Evolutionary conservation across 2,113 vertebrate species (phyloP).

Genomic region (Muntiacus reevesi): DNA sequence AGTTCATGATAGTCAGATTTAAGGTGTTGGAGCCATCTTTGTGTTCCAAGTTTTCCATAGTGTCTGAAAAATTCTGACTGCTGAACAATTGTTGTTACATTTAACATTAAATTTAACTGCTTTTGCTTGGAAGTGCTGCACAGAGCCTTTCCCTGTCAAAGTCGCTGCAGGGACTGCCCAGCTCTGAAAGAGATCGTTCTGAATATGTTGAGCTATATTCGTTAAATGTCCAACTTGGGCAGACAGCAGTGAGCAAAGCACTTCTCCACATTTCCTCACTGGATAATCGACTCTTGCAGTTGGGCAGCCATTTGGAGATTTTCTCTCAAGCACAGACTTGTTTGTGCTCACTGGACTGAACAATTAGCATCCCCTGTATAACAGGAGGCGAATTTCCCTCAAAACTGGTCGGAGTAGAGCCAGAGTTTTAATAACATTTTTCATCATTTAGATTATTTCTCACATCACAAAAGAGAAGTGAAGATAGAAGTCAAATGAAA

Average conservation of each 20-base stretch:
- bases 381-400: background rate
- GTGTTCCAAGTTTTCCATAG: background rate
- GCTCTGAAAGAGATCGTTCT: background rate
- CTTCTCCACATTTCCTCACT: background rate
- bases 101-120: background rate
- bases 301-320: background rate
- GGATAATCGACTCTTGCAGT: rapidly evolving
- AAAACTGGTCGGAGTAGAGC: background rate
- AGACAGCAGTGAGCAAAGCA: background rate
- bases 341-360: background rate
- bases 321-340: background rate
- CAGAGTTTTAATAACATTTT: background rate
- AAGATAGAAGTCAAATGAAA: background rate
- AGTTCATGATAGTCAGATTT: background rate
- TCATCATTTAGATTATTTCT: background rate
- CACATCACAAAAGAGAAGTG: background rate
- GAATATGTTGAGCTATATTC: background rate
- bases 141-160: background rate
- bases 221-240: background rate
- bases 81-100: background rate
- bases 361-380: background rate
- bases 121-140: background rate
- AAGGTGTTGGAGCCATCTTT: background rate
- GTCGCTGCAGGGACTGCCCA: background rate
- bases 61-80: background rate